phyloP scores from a whole-genome alignment of 2,888 invertebrate species.

The Andrena minutula region DNA sequence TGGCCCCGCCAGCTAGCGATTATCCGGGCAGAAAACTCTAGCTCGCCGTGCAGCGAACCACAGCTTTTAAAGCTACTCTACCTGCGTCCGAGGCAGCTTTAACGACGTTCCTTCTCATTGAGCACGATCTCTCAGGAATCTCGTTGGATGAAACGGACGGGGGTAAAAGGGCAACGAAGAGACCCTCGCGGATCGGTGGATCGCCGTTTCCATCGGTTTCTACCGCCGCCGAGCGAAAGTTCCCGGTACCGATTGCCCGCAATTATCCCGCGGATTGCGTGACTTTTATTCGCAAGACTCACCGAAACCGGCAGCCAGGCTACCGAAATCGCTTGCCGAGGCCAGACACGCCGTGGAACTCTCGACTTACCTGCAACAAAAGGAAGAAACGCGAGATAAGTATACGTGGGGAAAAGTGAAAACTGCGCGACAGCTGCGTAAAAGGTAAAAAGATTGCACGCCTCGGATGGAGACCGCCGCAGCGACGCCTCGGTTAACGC shows the following conservation, averaged over 20 bases:
- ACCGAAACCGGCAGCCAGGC: background rate
- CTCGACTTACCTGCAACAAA: slow-evolving; percentile 54
- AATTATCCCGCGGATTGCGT: background rate
- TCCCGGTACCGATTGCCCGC: background rate
- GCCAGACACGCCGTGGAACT: background rate
- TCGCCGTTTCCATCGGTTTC: slow-evolving; percentile 12
- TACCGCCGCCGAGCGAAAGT: background rate
- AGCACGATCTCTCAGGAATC: slow-evolving; percentile 45
- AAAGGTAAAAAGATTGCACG: slow-evolving; percentile 28
- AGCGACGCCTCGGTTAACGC: slow-evolving; percentile 17
- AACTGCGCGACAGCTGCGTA: slow-evolving; percentile 9
- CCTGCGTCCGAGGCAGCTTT: slow-evolving; percentile 30
- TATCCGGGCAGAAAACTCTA: slow-evolving; percentile 42
- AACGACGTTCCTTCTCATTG: slow-evolving; percentile 58
- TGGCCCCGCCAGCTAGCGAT: slow-evolving; percentile 35
- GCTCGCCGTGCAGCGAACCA: background rate
- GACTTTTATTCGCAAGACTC: slow-evolving; percentile 5
- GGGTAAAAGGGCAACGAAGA: slow-evolving; percentile 39
- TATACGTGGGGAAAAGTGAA: slow-evolving; percentile 26
- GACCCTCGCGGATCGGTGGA: slow-evolving; percentile 23
- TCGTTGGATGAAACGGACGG: slow-evolving; percentile 41
- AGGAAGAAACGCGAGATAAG: slow-evolving; percentile 15
- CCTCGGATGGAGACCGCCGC: slow-evolving; percentile 7
- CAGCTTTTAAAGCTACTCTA: background rate
- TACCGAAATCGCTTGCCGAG: background rate